Percentiles rank a stretch among this genome's conserved stretches.
phyloP scores from a whole-genome alignment of 2,797 vertebrate species.

The Sphenodon punctatus region DNA sequence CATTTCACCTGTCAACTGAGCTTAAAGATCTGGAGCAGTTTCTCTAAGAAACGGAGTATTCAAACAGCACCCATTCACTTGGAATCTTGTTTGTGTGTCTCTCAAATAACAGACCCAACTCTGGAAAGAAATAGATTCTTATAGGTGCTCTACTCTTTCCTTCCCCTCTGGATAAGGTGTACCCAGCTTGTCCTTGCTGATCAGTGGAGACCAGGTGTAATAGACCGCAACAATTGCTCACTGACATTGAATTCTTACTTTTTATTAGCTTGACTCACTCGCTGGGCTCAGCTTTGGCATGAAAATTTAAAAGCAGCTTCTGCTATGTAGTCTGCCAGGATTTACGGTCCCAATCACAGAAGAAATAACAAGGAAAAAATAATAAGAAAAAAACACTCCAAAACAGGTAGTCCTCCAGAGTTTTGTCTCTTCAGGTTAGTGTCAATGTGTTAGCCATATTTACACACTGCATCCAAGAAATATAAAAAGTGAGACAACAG shows the following conservation, averaged over 20 bases:
- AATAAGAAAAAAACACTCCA: conserved; percentile 35
- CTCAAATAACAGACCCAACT: neutral
- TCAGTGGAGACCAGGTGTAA: conserved; percentile 6
- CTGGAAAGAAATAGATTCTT: neutral
- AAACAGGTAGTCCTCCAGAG: neutral
- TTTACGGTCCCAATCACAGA: conserved; percentile 32
- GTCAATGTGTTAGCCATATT: neutral
- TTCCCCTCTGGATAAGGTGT: neutral
- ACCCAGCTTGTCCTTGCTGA: neutral
- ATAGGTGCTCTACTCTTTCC: neutral
- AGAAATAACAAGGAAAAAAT: too few species aligned
- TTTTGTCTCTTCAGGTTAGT: neutral
- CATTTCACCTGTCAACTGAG: neutral
- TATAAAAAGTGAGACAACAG: neutral
- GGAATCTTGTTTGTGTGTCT: neutral
- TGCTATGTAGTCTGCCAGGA: conserved; percentile 24
- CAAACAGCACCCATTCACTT: neutral
- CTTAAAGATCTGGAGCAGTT: neutral
- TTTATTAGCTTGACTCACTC: conserved; percentile 25
- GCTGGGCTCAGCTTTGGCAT: conserved; percentile 6
- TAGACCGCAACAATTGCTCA: conserved; percentile 15
- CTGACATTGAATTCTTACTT: conserved; percentile 56
- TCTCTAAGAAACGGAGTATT: neutral
- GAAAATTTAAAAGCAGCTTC: conserved; percentile 18
- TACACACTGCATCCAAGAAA: neutral